phyloP scores from a whole-genome alignment of 35 echinoderm and acorn worm genomes.

The Apostichopus californicus region DNA sequence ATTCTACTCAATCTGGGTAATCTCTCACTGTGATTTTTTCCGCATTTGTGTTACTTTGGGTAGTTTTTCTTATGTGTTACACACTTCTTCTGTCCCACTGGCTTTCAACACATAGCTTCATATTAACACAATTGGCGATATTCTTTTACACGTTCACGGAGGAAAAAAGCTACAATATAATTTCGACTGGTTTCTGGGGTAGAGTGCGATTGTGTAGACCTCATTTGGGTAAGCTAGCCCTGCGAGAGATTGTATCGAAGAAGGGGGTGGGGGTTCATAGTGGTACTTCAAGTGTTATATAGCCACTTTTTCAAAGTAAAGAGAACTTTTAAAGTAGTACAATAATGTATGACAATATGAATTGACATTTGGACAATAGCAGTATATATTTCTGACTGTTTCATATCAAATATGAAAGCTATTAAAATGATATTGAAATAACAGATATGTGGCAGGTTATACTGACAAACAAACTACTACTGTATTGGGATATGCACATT shows the following conservation, averaged over 20 bases:
- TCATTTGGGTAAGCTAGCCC: too few relatives aligned
- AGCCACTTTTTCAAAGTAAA: too few relatives aligned
- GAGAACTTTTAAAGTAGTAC: background rate
- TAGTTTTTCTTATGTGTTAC: background rate
- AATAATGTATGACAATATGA: background rate
- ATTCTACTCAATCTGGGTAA: conserved; percentile 16
- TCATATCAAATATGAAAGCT: background rate
- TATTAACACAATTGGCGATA: background rate
- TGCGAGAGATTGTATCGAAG: too few relatives aligned
- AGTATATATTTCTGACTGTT: background rate
- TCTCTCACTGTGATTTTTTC: background rate
- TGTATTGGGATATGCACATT: too few relatives aligned
- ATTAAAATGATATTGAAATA: background rate
- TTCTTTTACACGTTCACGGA: too few relatives aligned
- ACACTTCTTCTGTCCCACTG: background rate
- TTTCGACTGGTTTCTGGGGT: too few relatives aligned
- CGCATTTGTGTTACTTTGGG: background rate
- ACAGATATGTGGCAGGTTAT: background rate
- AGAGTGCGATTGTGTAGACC: too few relatives aligned
- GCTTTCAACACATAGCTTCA: background rate
- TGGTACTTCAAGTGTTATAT: too few relatives aligned
- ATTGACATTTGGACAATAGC: background rate
- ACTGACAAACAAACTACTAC: too few relatives aligned
- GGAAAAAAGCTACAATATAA: too few relatives aligned
- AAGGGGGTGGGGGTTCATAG: too few relatives aligned